phyloP scores from a whole-genome alignment of 1,140 invertebrate genomes.

The Zaprionus capensis region DNA sequence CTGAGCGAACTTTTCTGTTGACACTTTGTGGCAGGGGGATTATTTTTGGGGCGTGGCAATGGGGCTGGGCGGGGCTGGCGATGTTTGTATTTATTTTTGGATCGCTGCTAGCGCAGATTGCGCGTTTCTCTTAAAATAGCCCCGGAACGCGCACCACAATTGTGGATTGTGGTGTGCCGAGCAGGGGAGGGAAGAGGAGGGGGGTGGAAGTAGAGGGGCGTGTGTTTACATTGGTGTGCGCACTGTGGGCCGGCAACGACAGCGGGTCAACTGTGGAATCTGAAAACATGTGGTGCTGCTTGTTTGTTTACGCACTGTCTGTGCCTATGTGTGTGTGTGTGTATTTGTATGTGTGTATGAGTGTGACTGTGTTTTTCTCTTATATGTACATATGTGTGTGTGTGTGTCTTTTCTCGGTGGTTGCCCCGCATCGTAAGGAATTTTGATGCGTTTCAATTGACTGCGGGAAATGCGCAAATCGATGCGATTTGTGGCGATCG shows the following conservation, averaged over 20 bases:
- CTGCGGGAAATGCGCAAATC: background rate
- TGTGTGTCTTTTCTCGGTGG: background rate
- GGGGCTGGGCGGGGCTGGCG: background rate
- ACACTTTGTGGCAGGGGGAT: background rate
- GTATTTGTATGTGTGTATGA: background rate
- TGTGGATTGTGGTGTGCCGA: background rate
- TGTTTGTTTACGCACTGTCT: conserved; percentile 3
- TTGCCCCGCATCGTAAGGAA: background rate
- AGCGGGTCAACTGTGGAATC: conserved; percentile 18
- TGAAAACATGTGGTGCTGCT: conserved; percentile 11
- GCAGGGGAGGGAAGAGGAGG: background rate
- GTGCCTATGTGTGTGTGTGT: background rate
- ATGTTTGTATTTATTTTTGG: conserved; percentile 25
- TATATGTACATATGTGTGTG: background rate
- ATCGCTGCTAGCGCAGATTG: conserved; percentile 1
- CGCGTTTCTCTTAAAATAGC: conserved; percentile 21
- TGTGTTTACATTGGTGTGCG: background rate
- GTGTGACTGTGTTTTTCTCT: background rate
- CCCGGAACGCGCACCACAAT: conserved; percentile 9
- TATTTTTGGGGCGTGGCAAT: background rate
- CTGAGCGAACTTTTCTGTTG: background rate
- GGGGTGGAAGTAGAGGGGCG: background rate
- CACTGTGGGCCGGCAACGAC: background rate
- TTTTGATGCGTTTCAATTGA: conserved; percentile 1
- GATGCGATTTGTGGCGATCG: background rate